Base-by-base conservation (phyloP, 2,113 vertebrate species). In the Sinosuthora webbiana region DNA sequence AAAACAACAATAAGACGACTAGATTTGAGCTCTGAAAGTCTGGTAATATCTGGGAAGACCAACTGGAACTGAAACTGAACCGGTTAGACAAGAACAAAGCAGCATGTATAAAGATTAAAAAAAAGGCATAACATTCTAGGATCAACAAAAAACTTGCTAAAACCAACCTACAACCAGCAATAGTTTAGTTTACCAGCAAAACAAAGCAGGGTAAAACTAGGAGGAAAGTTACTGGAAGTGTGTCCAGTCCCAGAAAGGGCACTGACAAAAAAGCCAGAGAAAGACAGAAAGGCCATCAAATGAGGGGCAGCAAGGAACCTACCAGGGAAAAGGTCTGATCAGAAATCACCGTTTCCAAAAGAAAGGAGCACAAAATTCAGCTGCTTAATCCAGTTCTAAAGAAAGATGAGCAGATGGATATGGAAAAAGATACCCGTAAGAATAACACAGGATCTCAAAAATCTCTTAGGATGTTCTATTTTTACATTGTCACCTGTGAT, bases 391-490 rank as follows among this genome's bases (percentile, higher is more conserved):
- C 37, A 79, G 30, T 83, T 80, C 87, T 85, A 75, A 91, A 89
- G 94, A 83, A 80, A 89, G 63, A 76, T 22, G 52, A 85, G 6
- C 70, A 78, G 65, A 79, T 41, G 25, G 59, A 83, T 93, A 69
- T 53, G 67, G 77, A 83, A 94, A 83, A 88, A 89, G 50, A 90
- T 63, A 77, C 21, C 10, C 5, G 0, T 41, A 91, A 90, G 81
- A 83, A 83, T 47, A 94, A 77, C 79, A 88, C 44, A 65, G 86
- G 65, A 85, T 87, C 70, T 87, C 75, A 87, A 84, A 89, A 89
- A 95, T 87, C 70, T 93, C 62, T 85, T 28, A 62, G 44, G 70
- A 74, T 80, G 57, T 84, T 92, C 89, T 89, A 64, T 82, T 94
- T 96, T 89, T 56, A 89, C 60, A 71, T 24, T 67, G 77, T 79